Percentiles rank a stretch among this genome's conserved stretches.
phyloP scores from a whole-genome alignment of 2,797 vertebrate genomes.

The Cirrhinus molitorella region DNA sequence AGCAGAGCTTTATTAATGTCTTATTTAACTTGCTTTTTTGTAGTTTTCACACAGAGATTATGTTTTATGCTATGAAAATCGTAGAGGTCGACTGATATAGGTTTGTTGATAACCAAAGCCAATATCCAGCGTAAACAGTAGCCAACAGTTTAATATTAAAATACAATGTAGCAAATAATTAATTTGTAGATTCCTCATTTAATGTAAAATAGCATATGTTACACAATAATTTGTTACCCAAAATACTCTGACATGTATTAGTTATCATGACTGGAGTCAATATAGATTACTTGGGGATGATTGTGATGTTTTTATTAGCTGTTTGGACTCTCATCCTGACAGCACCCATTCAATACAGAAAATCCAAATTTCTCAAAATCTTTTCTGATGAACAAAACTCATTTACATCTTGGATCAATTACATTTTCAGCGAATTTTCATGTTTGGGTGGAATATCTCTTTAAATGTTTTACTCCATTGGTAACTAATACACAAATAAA shows the following conservation, averaged over 20 bases:
- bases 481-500: background rate
- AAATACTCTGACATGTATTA: too few relatives aligned
- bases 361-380: background rate
- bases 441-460: background rate
- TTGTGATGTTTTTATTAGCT: too few relatives aligned
- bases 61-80: background rate
- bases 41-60: background rate
- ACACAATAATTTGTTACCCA: too few relatives aligned
- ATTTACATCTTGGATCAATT: background rate
- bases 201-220: too few relatives aligned
- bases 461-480: conserved; percentile 20
- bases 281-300: too few relatives aligned
- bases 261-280: too few relatives aligned
- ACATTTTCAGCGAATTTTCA: background rate
- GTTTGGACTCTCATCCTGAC: too few relatives aligned
- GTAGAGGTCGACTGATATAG: background rate
- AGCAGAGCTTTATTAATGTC: background rate
- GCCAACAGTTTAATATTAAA: background rate
- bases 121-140: background rate
- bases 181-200: background rate
- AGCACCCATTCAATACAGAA: too few relatives aligned
- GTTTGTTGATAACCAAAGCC: background rate
- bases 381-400: background rate
- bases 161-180: too few relatives aligned
- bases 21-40: background rate